Evolutionary conservation across 2,113 vertebrate species (phyloP), one percentile per base, ranked within the genome.

Genomic region (Fukomys damarensis): DNA sequence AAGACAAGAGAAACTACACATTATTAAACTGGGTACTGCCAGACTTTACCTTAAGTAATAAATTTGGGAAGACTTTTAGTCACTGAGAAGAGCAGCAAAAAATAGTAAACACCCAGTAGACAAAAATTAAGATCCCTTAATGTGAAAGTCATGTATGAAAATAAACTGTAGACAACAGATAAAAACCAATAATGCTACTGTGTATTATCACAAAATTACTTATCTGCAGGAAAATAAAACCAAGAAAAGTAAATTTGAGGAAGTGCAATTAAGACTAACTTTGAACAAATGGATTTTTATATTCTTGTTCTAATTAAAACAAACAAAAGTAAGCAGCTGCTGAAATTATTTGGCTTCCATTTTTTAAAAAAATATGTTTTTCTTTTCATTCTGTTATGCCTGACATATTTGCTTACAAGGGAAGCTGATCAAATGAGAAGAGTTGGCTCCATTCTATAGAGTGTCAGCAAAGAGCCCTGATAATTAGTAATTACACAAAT

Each of bases 271-370:
- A 96, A 97, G 65, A 92, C 65, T 95, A 96, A 93, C 94, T 97
- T 96, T 91, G 58, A 97, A 95, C 95, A 97, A 97, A 93, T 83
- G 82, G 82, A 85, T 92, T 97, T 97, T 97, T 96, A 96, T 96
- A 93, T 76, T 81, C 41, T 94, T 79, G 41, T 93, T 94, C 85
- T 95, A 97, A 93, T 97, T 97, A 96, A 96, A 96, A 83, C 65
- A 97, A 96, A 97, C 86, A 97, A 97, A 96, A 87, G 89, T 91
- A 97, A 95, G 85, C 81, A 96, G 77, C 85, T 96, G 59, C 76
- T 96, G 85, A 79, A 7, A 93, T 97, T 72, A 79, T 61, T 95
- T 98, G 90, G 79, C 41, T 90, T 86, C 70, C 86, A 70, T 96
- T 11, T 28, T 26, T 43, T 91, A 41, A 77, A 92, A 91, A 89